phyloP scores from a whole-genome alignment of 2,797 vertebrate genomes.

The Prunella strophiata region DNA sequence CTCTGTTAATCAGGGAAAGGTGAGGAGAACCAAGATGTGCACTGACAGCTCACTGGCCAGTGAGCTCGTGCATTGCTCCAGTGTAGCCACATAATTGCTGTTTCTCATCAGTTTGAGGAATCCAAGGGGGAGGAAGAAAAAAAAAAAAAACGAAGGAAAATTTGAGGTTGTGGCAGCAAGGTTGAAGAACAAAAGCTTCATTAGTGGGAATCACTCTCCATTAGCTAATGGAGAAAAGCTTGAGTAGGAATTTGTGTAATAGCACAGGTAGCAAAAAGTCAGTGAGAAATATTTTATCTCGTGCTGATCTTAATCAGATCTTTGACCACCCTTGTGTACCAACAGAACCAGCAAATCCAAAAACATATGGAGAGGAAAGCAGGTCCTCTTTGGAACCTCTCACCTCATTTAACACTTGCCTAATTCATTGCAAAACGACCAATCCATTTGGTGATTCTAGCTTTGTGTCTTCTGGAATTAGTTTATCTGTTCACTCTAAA shows the following conservation, averaged over 20 bases:
- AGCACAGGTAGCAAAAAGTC: neutral
- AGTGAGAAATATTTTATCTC: neutral
- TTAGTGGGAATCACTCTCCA: neutral
- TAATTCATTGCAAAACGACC: neutral
- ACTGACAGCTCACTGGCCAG: neutral
- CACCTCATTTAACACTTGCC: neutral
- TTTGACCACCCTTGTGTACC: neutral
- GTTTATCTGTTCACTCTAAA: neutral
- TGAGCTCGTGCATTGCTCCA: neutral
- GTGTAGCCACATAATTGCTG: fast-evolving
- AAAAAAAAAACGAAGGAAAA: neutral
- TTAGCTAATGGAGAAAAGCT: neutral
- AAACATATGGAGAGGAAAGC: fast-evolving
- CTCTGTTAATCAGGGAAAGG: neutral
- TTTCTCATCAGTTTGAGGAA: neutral
- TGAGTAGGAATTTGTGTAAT: neutral
- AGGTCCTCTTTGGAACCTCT: neutral
- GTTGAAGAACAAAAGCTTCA: neutral
- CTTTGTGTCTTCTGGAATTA: neutral
- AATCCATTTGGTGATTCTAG: neutral
- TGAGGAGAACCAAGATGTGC: neutral
- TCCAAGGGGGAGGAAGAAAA: neutral
- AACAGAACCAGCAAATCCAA: neutral
- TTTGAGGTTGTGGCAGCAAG: neutral
- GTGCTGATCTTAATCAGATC: neutral